These are phyloP conservation scores for Drosophila hamatofila DNA, from an alignment of 2,888 invertebrate species.

Conservation along the genomic window DNA sequence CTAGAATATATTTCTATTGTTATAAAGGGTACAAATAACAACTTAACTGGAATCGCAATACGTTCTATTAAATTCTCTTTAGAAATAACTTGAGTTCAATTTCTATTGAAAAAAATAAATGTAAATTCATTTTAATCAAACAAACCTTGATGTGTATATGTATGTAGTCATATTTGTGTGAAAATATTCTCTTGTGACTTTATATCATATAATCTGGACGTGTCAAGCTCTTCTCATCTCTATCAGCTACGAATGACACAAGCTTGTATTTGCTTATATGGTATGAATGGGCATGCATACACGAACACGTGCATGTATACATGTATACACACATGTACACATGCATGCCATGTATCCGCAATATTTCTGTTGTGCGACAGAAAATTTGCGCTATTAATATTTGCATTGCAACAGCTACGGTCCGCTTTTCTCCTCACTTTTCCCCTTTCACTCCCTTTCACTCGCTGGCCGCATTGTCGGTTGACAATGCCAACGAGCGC, in stretches of 20 bases:
- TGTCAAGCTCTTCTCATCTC: constrained; percentile 13
- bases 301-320: constrained; percentile 5
- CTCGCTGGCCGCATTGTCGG: constrained; percentile 62
- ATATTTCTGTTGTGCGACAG: constrained; percentile 55
- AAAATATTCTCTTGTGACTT: neutral
- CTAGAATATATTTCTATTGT: neutral
- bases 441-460: constrained; percentile 14
- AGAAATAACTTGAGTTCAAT: neutral
- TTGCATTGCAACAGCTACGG: constrained; percentile 69
- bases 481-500: constrained; percentile 59
- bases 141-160: neutral
- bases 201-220: neutral
- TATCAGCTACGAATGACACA: constrained; percentile 27
- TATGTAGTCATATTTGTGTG: neutral
- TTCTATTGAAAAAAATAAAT: neutral
- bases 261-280: constrained; percentile 25
- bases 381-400: constrained; percentile 78
- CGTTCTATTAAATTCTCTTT: neutral
- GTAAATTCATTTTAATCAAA: neutral
- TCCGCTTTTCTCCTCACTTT: constrained; percentile 21
- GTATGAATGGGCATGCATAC: constrained; percentile 11
- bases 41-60: neutral
- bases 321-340: neutral
- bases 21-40: neutral
- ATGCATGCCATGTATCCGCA: constrained; percentile 28